phyloP scores from a whole-genome alignment of 2,888 invertebrate genomes.

The Chouioia cunea region DNA sequence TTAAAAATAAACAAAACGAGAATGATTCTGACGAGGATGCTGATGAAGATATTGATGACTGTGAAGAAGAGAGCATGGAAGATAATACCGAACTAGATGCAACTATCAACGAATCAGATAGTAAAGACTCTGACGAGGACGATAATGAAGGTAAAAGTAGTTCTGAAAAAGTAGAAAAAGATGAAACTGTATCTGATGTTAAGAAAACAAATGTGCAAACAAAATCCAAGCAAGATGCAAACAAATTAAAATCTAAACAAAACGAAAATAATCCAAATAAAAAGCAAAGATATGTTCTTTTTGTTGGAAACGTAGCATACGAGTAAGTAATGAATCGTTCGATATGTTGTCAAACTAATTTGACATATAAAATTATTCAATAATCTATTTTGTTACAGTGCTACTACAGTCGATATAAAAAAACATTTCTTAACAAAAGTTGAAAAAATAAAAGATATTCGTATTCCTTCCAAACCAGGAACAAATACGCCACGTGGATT shows the following conservation, averaged over 20 bases:
- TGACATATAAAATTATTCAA: background rate
- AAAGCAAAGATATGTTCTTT: constrained; percentile 66
- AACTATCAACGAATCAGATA: constrained; percentile 41
- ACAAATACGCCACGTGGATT: constrained; percentile 66
- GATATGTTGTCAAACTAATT: background rate
- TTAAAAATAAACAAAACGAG: constrained; percentile 2
- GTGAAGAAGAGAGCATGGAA: constrained; percentile 31
- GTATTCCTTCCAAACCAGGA: constrained; percentile 64
- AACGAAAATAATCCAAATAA: constrained; percentile 13
- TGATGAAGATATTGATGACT: constrained; percentile 32
- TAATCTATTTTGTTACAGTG: constrained; percentile 51
- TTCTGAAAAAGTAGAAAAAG: constrained; percentile 17
- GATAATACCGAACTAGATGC: no score
- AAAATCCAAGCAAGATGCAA: background rate
- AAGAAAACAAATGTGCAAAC: background rate
- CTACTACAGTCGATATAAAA: constrained; percentile 64
- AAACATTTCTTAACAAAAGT: constrained; percentile 68
- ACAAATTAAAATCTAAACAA: constrained; percentile 1
- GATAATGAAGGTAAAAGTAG: constrained; percentile 43
- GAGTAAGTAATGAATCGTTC: constrained; percentile 55
- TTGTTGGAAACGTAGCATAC: constrained; percentile 69
- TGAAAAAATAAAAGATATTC: constrained; percentile 63
- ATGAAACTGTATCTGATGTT: constrained; percentile 13
- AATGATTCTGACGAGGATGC: background rate
- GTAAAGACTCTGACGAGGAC: constrained; percentile 34